Base-by-base conservation (phyloP, 2,888 invertebrate species). In the Clunio marinus region DNA sequence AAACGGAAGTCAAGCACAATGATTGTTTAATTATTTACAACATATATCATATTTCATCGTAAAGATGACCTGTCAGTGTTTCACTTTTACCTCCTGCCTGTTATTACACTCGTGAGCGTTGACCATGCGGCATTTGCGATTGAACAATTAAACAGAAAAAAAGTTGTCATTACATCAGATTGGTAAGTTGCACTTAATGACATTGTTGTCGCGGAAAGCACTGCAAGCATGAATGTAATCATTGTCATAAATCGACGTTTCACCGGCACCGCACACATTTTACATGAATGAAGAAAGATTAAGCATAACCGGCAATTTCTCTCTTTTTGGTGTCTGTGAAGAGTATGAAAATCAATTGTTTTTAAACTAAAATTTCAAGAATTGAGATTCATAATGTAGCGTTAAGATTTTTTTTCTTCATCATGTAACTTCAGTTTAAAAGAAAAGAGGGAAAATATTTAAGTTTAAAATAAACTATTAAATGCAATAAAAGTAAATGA, bases 401-500 rank as follows among this genome's bases (percentile, higher is more conserved):
- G 32, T 32, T 32, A 32, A 32, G 10, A 32, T 32, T n/a, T n/a
- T n/a, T n/a, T n/a, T n/a, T n/a, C n/a, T n/a, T n/a, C n/a, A n/a
- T n/a, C n/a, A n/a, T n/a, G n/a, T n/a, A n/a, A n/a, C n/a, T n/a
- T n/a, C n/a, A 7, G 10, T 7, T 4, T 32, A 32, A 32, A 32
- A 32, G 10, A 10, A 4, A 32, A 32, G 5, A 45, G 15, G 3
- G n/a, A 45, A 45, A 45, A 45, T 10, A 45, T 10, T 45, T 8
- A n/a, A 8, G 13, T 8, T 45, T 3, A 45, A 45, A n/a, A n/a
- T n/a, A n/a, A n/a, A n/a, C n/a, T n/a, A 59, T 35, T 22, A 59
- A 59, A 17, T 17, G 35, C 59, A 35, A 45, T 63, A 63, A 63
- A 45, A 45, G 8, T 63, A 63, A 63, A 63, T 63, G 63, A 63